Conservation (phyloP, 2,113 vertebrate species). For the Heteronetta atricapilla region DNA sequence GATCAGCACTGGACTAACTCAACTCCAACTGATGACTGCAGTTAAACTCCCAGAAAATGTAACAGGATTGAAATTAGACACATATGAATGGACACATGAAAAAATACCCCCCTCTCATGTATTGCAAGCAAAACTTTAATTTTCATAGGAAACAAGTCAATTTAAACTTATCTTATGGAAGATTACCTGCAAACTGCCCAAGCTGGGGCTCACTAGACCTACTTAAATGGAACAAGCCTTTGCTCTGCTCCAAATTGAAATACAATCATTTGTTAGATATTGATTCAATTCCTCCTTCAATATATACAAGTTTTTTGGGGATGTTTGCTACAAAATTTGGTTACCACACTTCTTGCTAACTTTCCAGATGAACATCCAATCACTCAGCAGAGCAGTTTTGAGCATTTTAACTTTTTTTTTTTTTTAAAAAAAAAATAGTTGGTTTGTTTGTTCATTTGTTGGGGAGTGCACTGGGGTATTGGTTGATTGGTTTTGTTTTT, state of each 20-base stretch:
- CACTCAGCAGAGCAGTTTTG: background rate
- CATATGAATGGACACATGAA: background rate
- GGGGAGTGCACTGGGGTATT: background rate
- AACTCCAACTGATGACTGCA: background rate
- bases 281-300: background rate
- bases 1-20: background rate
- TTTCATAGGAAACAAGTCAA: background rate
- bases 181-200: background rate
- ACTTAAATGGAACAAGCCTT: background rate
- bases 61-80: background rate
- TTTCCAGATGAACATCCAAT: background rate
- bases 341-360: too few species aligned
- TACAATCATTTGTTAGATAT: background rate
- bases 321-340: background rate
- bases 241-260: background rate
- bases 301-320: background rate
- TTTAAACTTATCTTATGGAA: background rate
- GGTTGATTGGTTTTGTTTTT: background rate
- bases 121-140: background rate
- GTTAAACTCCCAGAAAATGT: background rate
- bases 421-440: too few species aligned
- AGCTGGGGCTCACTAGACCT: background rate
- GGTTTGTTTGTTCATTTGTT: background rate
- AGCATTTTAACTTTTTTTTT: rapidly evolving
- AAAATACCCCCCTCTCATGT: background rate